Evolutionary conservation across 2,888 invertebrate genomes (phyloP).

Genomic region (Chorisops tibialis): DNA sequence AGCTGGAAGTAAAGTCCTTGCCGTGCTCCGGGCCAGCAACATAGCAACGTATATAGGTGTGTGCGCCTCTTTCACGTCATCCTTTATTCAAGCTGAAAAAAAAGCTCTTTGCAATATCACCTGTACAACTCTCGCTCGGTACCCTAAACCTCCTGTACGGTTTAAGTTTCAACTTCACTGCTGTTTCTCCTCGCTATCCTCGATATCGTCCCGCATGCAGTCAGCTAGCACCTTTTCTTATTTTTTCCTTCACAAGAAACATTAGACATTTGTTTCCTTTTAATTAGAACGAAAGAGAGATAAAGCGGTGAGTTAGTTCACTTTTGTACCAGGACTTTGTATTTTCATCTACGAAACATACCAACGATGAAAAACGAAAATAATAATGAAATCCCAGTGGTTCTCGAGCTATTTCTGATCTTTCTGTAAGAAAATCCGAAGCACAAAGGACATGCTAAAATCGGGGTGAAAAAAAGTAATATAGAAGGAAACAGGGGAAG

Average conservation of each 20-base stretch:
- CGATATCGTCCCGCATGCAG: not conserved
- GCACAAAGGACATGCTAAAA: too few relatives aligned
- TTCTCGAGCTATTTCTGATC: too few relatives aligned
- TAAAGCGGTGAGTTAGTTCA: not conserved
- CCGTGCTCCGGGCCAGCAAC: not conserved
- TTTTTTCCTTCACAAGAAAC: not conserved
- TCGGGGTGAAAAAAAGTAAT: too few relatives aligned
- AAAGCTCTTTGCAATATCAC: not conserved
- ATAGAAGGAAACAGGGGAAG: too few relatives aligned
- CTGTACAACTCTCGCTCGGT: not conserved
- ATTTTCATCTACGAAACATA: not conserved
- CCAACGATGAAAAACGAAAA: too few relatives aligned
- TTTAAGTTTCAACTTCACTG: slow-evolving; percentile 1
- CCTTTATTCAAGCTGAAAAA: slow-evolving; percentile 4
- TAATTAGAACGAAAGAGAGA: slow-evolving; percentile 21
- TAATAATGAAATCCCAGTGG: too few relatives aligned
- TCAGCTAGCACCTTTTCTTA: not conserved
- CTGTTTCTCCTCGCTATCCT: too few relatives aligned
- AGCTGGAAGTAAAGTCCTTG: slow-evolving; percentile 1
- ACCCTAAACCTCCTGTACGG: not conserved
- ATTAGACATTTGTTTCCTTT: slow-evolving; percentile 25
- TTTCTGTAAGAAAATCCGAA: too few relatives aligned
- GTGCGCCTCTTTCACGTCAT: not conserved
- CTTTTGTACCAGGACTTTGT: not conserved
- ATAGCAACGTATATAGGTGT: too few relatives aligned